phyloP scores from a whole-genome alignment of 2,113 vertebrate species.

The Natator depressus region DNA sequence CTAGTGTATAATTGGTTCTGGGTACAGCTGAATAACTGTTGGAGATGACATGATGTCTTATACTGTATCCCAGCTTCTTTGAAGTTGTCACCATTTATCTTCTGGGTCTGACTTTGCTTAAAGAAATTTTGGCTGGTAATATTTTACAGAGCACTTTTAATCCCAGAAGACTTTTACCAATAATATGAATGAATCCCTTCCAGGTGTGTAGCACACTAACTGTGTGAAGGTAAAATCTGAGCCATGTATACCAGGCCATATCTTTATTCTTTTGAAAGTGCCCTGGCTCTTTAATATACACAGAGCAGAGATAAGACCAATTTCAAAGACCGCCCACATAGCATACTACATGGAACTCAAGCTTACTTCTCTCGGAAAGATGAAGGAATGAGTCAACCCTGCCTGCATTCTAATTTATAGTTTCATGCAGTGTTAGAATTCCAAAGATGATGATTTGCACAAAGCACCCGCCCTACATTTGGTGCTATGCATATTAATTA shows the following conservation, averaged over 20 bases:
- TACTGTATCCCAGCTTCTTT: background rate
- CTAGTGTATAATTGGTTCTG: background rate
- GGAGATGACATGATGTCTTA: background rate
- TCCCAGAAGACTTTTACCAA: background rate
- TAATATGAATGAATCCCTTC: background rate
- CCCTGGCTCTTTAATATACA: background rate
- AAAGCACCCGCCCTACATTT: background rate
- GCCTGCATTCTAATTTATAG: background rate
- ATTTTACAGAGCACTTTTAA: background rate
- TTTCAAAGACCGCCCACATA: background rate
- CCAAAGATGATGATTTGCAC: background rate
- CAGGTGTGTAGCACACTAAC: background rate
- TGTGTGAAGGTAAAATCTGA: background rate
- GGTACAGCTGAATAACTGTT: background rate
- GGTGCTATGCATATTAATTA: background rate
- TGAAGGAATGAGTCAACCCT: background rate
- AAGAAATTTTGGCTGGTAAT: background rate
- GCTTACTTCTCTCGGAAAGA: background rate
- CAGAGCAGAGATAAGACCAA: background rate
- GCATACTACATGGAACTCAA: background rate
- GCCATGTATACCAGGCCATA: background rate
- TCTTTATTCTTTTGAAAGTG: background rate
- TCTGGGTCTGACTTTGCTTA: background rate
- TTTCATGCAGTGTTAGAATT: background rate
- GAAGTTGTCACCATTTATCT: background rate